Percentiles rank a stretch among this genome's conserved stretches.
Evolutionary conservation across 2,888 invertebrate species (phyloP).

Genomic region (Mycalesis mineus): DNA sequence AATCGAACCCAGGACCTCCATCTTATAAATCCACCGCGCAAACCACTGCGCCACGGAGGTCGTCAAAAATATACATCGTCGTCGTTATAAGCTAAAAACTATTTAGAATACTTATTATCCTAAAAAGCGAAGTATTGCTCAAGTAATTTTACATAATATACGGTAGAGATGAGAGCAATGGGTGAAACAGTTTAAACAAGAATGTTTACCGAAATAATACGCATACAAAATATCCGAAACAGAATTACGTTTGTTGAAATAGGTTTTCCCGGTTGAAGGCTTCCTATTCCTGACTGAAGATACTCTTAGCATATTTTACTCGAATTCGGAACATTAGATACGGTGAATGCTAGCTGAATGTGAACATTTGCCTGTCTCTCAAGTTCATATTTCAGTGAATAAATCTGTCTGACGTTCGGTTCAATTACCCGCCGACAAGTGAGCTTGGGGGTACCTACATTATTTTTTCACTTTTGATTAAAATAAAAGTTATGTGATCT

Average conservation of each 20-base stretch:
- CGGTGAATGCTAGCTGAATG: conserved; percentile 10
- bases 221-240: background rate
- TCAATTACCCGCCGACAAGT: conserved; percentile 13
- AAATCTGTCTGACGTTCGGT: conserved; percentile 9
- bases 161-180: no score
- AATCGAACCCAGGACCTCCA: no score
- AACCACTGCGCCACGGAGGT: no score
- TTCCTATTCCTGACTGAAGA: background rate
- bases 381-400: conserved; percentile 13
- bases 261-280: background rate
- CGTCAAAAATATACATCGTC: no score
- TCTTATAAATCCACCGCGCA: no score
- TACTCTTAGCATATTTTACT: conserved; percentile 6
- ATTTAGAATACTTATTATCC: no score
- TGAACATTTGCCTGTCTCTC: conserved; percentile 13
- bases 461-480: conserved; percentile 15
- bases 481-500: conserved; percentile 12
- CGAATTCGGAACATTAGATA: conserved; percentile 12
- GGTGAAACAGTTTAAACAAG: no score
- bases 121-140: no score
- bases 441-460: background rate
- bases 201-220: no score
- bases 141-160: no score
- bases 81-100: no score
- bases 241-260: background rate